A percentile compares a stretch with the other conserved stretches of the same genome.
phyloP scores from a whole-genome alignment of 1,140 invertebrate species.

The Hyposmocoma kahamanoa region DNA sequence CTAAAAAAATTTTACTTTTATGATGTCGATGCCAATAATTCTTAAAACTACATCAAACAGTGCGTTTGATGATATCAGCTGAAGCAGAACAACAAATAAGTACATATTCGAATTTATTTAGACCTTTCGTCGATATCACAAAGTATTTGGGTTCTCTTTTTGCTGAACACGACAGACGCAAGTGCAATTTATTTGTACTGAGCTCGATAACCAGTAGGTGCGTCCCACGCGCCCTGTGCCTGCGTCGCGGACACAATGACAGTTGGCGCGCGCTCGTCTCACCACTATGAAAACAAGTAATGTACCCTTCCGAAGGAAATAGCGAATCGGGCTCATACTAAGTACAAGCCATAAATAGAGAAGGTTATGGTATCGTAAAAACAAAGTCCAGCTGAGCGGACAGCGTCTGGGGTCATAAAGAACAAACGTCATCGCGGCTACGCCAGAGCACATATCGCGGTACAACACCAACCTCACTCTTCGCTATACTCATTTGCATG shows the following conservation, averaged over 20 bases:
- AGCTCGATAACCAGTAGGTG: conserved; percentile 63
- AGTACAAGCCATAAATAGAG: conserved; percentile 62
- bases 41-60: conserved; percentile 7
- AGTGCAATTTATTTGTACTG: conserved; percentile 69
- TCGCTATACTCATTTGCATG: not conserved
- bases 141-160: conserved; percentile 56
- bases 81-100: conserved; percentile 50
- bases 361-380: conserved; percentile 63
- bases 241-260: conserved; percentile 32
- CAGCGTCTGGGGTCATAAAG: conserved; percentile 41
- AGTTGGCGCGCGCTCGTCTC: conserved; percentile 25
- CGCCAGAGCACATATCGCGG: not conserved
- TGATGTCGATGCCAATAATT: conserved; percentile 1
- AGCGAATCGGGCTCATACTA: conserved; percentile 44
- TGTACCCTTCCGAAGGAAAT: conserved; percentile 49
- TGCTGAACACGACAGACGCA: conserved; percentile 55
- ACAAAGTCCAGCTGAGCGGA: conserved; percentile 65
- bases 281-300: conserved; percentile 42
- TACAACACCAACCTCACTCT: too few relatives aligned
- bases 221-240: conserved; percentile 49
- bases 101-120: conserved; percentile 65
- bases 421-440: conserved; percentile 41
- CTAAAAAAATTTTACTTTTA: conserved; percentile 6
- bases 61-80: conserved; percentile 59
- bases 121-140: conserved; percentile 61